phyloP scores from a whole-genome alignment of 2,113 vertebrate species.

The Sula dactylatra region DNA sequence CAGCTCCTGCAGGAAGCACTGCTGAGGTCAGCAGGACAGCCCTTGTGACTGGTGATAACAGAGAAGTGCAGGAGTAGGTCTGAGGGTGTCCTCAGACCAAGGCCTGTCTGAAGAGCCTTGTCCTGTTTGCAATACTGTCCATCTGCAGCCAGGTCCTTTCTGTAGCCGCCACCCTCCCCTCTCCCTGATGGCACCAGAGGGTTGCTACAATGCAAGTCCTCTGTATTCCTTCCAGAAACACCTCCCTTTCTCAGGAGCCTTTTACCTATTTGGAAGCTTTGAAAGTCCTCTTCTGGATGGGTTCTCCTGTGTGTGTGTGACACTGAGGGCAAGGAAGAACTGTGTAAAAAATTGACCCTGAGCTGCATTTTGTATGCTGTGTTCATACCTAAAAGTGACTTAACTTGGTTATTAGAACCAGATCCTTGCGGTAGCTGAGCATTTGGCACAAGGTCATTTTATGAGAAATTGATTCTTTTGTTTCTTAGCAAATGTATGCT shows the following conservation, averaged over 20 bases:
- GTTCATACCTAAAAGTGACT: not conserved
- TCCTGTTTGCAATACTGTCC: fast-evolving
- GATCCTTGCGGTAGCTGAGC: not conserved
- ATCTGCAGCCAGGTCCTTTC: not conserved
- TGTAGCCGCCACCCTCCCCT: not conserved
- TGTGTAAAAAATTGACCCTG: not conserved
- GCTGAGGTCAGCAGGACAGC: not conserved
- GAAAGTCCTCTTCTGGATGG: not conserved
- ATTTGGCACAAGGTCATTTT: not conserved
- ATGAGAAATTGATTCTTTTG: not conserved
- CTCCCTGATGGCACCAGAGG: not conserved
- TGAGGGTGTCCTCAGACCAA: not conserved
- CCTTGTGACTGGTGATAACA: not conserved
- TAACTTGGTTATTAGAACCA: not conserved
- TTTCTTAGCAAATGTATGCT: not conserved
- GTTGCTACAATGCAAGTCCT: not conserved
- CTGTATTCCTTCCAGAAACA: not conserved
- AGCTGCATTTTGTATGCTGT: not conserved
- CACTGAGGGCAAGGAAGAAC: not conserved
- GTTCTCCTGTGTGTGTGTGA: not conserved
- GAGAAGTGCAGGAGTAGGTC: not conserved
- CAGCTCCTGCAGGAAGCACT: not conserved
- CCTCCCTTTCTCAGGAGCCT: not conserved
- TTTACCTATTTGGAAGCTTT: not conserved
- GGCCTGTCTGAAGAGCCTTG: not conserved